Evolutionary conservation across 1,140 invertebrate species (phyloP).

Genomic region (Drosophila sucinea): DNA sequence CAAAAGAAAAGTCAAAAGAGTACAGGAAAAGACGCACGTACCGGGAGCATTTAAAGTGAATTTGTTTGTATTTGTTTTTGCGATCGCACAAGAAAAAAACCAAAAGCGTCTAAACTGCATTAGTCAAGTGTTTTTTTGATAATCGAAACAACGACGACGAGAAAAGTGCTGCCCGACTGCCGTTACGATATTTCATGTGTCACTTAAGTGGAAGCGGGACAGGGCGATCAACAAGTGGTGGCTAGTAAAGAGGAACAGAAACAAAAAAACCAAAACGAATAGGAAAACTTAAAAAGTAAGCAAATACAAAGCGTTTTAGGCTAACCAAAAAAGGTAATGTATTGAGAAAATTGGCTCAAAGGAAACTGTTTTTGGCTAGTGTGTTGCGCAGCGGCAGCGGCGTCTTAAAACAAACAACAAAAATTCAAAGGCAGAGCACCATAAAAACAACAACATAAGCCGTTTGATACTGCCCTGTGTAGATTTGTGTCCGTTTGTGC

Average conservation of each 20-base stretch:
- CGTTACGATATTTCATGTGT: conserved; percentile 17
- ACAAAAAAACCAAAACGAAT: conserved; percentile 6
- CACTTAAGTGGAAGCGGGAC: conserved; percentile 6
- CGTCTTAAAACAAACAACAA: conserved; percentile 53
- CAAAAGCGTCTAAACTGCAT: not conserved
- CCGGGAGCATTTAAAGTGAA: not conserved
- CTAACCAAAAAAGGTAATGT: conserved; percentile 13
- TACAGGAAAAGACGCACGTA: too few relatives aligned
- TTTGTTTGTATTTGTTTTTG: not conserved
- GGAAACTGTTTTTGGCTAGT: conserved; percentile 27
- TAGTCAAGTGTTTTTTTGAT: conserved; percentile 1
- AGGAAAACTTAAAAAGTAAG: conserved; percentile 16
- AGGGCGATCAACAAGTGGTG: conserved; percentile 20
- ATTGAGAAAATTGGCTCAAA: conserved; percentile 13
- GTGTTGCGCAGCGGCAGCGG: conserved; percentile 38
- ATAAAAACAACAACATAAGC: conserved; percentile 48
- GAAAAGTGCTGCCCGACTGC: not conserved
- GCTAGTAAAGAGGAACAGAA: conserved; percentile 1
- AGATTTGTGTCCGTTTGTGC: conserved; percentile 23
- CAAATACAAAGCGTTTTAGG: not conserved
- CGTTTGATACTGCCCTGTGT: conserved; percentile 52
- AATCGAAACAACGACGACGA: not conserved
- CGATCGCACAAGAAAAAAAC: not conserved
- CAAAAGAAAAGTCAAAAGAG: too few relatives aligned
- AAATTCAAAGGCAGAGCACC: conserved; percentile 25